These are phyloP conservation scores for Mixornis gularis DNA, from an alignment of 2,113 vertebrate genomes.

Conservation along the genomic window DNA sequence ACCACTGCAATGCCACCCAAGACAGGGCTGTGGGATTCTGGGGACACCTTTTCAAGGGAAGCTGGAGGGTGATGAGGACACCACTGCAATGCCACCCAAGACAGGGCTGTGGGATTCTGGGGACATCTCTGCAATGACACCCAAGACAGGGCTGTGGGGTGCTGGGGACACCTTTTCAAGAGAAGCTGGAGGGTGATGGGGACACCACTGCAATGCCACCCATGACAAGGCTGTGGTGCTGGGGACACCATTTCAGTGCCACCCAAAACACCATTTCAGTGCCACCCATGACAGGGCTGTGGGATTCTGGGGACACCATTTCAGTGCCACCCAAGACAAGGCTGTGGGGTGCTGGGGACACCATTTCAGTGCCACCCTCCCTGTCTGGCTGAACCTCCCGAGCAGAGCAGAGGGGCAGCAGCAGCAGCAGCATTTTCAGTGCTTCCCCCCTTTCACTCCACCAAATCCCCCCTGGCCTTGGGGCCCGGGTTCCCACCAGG, in stretches of 20 bases:
- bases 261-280: accelerated
- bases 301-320: not conserved
- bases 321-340: accelerated
- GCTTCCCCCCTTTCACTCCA: not conserved
- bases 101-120: too few species aligned
- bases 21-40: not conserved
- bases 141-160: too few species aligned
- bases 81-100: too few species aligned
- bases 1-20: not conserved
- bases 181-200: too few species aligned
- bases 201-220: not conserved
- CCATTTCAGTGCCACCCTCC: accelerated
- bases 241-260: not conserved
- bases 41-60: too few species aligned
- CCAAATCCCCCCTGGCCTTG: accelerated
- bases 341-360: not conserved
- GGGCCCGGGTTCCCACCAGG: not conserved
- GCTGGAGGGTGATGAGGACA: too few species aligned
- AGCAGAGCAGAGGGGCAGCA: too few species aligned
- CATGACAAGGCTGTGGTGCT: too few species aligned
- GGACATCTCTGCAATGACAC: too few species aligned
- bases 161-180: not conserved
- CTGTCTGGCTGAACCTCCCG: not conserved
- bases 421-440: not conserved
- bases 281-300: not conserved